Evolutionary conservation across 2,113 vertebrate genomes (phyloP).

Genomic region (Apteryx mantelli): DNA sequence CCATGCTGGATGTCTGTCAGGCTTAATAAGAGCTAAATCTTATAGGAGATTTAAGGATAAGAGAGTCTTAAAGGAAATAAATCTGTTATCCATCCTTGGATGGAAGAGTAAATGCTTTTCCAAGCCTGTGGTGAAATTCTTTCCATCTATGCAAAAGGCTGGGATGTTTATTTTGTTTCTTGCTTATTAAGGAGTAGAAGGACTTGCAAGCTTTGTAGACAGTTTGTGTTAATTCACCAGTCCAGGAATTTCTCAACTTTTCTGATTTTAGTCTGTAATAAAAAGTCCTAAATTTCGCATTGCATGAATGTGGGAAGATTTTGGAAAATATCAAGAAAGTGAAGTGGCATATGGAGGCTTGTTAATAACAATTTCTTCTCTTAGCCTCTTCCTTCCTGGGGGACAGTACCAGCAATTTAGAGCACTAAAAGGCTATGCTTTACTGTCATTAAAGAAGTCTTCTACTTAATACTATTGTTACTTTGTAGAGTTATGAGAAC

Average conservation of each 20-base stretch:
- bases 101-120: conserved; percentile 5
- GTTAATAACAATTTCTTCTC: not conserved
- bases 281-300: not conserved
- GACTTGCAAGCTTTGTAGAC: not conserved
- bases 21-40: not conserved
- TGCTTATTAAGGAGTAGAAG: not conserved
- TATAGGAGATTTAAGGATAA: not conserved
- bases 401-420: not conserved
- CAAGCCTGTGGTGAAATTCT: conserved; percentile 45
- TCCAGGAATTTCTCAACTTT: not conserved
- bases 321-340: not conserved
- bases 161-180: not conserved
- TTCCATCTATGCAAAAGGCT: not conserved
- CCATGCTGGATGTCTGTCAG: not conserved
- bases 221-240: not conserved
- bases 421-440: not conserved
- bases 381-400: not conserved
- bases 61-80: conserved; percentile 13
- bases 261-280: not conserved
- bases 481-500: not conserved
- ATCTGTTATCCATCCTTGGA: not conserved
- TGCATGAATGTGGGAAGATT: not conserved
- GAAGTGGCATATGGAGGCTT: not conserved
- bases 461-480: not conserved
- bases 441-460: not conserved